Evolutionary conservation across 2,113 vertebrate genomes (phyloP).

Genomic region (Archilochus colubris): DNA sequence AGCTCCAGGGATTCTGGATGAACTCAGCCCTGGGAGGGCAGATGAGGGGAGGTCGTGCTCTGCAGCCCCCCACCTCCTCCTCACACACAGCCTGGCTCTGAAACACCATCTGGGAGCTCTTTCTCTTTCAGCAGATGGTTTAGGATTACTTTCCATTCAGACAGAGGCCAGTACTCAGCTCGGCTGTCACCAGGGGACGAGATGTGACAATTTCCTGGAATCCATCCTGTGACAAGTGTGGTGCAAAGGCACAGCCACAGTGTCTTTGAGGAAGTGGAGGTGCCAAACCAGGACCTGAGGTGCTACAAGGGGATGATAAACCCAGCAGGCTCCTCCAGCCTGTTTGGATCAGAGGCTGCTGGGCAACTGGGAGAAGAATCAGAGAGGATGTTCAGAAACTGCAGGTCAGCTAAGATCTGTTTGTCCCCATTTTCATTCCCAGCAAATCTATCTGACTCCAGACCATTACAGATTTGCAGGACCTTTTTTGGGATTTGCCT

Average conservation of each 20-base stretch:
- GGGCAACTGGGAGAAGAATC: neutral
- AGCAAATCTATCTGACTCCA: neutral
- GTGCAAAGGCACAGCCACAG: neutral
- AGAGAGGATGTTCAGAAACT: neutral
- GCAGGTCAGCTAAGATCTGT: neutral
- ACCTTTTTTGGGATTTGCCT: neutral
- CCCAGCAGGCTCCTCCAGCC: neutral
- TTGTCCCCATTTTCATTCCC: neutral
- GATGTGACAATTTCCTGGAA: neutral
- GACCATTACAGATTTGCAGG: neutral
- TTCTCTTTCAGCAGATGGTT: neutral
- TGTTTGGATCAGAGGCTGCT: neutral
- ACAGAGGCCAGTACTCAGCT: neutral
- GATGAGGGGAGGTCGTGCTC: neutral
- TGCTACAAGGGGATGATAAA: neutral
- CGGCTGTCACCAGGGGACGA: neutral
- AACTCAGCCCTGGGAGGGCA: rapidly evolving
- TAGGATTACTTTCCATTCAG: slow-evolving; percentile 2
- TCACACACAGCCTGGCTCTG: neutral
- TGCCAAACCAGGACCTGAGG: neutral
- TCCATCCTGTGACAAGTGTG: neutral
- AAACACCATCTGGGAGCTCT: neutral
- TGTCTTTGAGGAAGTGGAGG: neutral
- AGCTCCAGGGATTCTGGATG: neutral
- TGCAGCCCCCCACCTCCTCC: neutral